These are phyloP conservation scores for Anthophora plumipes DNA, from an alignment of 2,888 invertebrate species.

Conservation along the genomic window DNA sequence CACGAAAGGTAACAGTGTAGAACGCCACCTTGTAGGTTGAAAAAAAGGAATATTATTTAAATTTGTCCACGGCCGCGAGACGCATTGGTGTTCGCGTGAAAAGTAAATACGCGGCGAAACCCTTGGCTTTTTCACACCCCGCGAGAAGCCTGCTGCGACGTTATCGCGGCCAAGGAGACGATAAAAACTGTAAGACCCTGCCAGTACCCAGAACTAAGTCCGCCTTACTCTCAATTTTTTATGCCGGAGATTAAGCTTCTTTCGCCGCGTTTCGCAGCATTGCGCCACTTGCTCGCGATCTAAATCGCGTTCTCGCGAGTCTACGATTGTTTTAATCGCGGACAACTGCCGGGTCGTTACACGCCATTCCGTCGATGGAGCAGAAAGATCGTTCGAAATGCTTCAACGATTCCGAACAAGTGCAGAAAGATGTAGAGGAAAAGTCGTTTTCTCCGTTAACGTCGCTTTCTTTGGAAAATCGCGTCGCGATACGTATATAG, in stretches of 20 bases:
- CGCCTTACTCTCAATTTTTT: conserved; percentile 25
- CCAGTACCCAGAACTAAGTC: conserved; percentile 2
- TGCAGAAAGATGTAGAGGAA: too few relatives aligned
- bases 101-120: conserved; percentile 2
- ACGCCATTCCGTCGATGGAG: not conserved
- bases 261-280: conserved; percentile 1
- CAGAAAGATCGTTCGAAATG: not conserved
- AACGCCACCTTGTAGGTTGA: not conserved
- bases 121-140: not conserved
- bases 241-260: conserved; percentile 12
- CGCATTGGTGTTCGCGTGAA: not conserved
- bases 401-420: not conserved
- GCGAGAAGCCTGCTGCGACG: not conserved
- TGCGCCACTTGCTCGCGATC: conserved; percentile 17
- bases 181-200: conserved; percentile 11
- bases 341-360: not conserved
- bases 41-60: conserved; percentile 37
- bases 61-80: conserved; percentile 19
- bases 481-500: not conserved
- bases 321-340: not conserved
- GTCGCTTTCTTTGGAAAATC: not conserved
- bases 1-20: not conserved
- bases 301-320: not conserved
- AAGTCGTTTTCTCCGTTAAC: not conserved
- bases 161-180: not conserved